Percentiles rank a stretch among this genome's conserved stretches.
Conservation (phyloP, 1,140 invertebrate species). For the Brachionus sp. region DNA sequence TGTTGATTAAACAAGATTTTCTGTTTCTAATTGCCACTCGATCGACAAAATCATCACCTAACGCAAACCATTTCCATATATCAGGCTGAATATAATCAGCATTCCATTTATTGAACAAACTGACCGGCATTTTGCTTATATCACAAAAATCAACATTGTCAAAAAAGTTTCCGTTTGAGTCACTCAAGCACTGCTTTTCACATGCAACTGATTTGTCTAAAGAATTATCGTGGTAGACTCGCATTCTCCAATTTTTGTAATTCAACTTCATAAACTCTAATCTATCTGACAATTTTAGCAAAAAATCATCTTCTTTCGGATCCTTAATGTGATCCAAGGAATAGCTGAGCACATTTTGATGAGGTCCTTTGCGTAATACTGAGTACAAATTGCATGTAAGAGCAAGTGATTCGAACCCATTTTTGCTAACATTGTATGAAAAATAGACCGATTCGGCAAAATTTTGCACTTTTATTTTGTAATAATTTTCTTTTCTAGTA, state of each 20-base stretch:
- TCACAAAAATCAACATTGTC: conserved; percentile 43
- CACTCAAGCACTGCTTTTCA: not conserved
- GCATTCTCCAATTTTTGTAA: conserved; percentile 35
- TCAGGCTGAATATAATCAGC: not conserved
- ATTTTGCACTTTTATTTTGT: not conserved
- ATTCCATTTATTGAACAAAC: not conserved
- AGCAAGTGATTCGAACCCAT: conserved; percentile 3
- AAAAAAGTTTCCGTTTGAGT: not conserved
- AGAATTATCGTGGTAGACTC: conserved; percentile 10
- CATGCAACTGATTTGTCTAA: not conserved
- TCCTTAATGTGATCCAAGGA: not conserved
- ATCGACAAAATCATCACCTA: conserved; percentile 40
- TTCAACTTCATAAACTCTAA: conserved; percentile 2
- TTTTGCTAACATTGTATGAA: not conserved
- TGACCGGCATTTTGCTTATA: conserved; percentile 2
- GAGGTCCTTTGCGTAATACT: conserved; percentile 23
- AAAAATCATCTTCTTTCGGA: not conserved
- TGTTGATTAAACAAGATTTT: not conserved
- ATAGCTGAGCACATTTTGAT: conserved; percentile 24
- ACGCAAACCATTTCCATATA: conserved; percentile 18
- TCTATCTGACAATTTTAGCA: not conserved
- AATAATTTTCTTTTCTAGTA: not conserved
- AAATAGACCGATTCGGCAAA: not conserved
- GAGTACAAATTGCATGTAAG: conserved; percentile 19
- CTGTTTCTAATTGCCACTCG: not conserved